Evolutionary conservation across 2,888 invertebrate genomes (phyloP), one percentile per base, ranked within the genome.

Genomic region (Gandaritis pyraliata): DNA sequence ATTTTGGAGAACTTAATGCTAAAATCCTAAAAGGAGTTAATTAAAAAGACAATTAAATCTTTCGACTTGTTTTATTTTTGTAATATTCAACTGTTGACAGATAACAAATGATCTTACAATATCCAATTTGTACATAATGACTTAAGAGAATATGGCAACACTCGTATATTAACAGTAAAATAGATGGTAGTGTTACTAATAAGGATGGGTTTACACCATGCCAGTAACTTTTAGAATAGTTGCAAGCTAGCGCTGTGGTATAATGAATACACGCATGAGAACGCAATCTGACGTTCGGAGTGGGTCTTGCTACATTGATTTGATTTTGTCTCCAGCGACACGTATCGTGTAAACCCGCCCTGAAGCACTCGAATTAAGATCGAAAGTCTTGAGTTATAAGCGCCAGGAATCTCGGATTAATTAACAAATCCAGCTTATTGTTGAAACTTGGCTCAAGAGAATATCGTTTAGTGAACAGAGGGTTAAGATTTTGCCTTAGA

Each of bases 101-200:
- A 90, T 91, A 92, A 92, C 91, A 91, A 92, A 91, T 90, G 90
- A 88, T 87, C 90, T 90, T 91, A 90, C 84, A 87, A 86, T 91
- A 91, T 90, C 87, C 88, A 88, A 91, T 91, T 91, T 90, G 91
- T 92, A 92, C 91, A 91, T 85, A 88, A 90, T 90, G 88, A 91
- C 91, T 91, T 91, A 91, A 90, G 88, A 91, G 89, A 90, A 91
- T 91, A 91, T 92, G 92, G 92, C 92, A 91, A 91, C 90, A 90
- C 88, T 88, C 88, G 88, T 88, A 87, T 89, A 87, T 87, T 85
- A 91, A 90, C 87, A 90, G 89, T 86, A 87, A 85, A 33, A 86
- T 85, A 87, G 81, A 75, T 78, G 81, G 81, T 80, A 76, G 76
- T 77, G 75, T 73, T 80, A 75, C 78, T 74, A 76, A 70, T 68